Evolutionary conservation across 2,888 invertebrate genomes (phyloP).

Genomic region (Trachelus tabidus): DNA sequence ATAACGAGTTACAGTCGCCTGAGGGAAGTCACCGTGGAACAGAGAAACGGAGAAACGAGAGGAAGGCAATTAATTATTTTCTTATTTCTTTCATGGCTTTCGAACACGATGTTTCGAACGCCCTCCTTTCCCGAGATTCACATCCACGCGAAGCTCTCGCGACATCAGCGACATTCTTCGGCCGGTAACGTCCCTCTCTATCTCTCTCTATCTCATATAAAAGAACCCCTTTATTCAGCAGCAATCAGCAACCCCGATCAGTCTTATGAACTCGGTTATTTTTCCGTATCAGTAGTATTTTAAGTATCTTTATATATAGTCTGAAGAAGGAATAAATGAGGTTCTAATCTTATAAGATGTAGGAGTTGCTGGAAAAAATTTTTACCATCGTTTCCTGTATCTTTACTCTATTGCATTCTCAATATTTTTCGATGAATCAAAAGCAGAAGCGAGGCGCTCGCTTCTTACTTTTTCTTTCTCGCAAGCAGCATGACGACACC

Average conservation of each 20-base stretch:
- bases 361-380: not conserved
- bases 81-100: not conserved
- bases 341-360: not conserved
- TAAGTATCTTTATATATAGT: not conserved
- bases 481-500: slow-evolving; percentile 47
- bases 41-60: slow-evolving; percentile 1
- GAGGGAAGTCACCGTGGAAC: not conserved
- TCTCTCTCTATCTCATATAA: slow-evolving; percentile 2
- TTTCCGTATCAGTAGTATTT: not conserved
- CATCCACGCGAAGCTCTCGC: not conserved
- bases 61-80: slow-evolving; percentile 10
- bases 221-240: not conserved
- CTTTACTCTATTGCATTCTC: not conserved
- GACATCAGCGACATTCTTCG: not conserved
- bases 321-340: not conserved
- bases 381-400: not conserved
- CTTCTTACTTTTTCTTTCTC: not conserved
- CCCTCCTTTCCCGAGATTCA: not conserved
- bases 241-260: not conserved
- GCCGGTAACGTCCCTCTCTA: slow-evolving; percentile 21
- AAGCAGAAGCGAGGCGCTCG: slow-evolving; percentile 12
- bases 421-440: not conserved
- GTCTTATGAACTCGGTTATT: not conserved
- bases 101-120: not conserved
- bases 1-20: slow-evolving; percentile 40